phyloP scores from a whole-genome alignment of 2,888 invertebrate species.

The Tubulanus polymorphus region DNA sequence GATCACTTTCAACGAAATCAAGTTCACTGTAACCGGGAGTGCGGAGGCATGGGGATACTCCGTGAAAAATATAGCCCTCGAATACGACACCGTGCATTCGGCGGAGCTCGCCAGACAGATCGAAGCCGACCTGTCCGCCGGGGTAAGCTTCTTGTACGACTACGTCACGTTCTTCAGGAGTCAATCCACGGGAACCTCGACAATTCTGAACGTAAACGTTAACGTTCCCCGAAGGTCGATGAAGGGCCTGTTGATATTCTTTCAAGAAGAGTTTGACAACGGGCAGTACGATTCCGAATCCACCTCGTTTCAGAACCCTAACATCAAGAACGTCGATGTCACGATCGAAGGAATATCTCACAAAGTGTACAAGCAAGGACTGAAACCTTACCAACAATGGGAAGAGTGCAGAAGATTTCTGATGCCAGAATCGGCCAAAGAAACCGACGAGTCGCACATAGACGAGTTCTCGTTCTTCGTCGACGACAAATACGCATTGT shows the following conservation, averaged over 20 bases:
- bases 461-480: conserved; percentile 15
- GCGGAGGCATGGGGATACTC: conserved; percentile 7
- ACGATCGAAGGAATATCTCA: conserved; percentile 10
- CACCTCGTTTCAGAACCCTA: conserved; percentile 10
- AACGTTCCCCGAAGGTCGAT: conserved; percentile 5
- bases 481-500: conserved; percentile 13
- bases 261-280: conserved; percentile 3
- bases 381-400: conserved; percentile 22
- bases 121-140: not conserved
- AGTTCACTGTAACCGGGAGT: not conserved
- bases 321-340: conserved; percentile 6
- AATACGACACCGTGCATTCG: conserved; percentile 7
- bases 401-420: conserved; percentile 20
- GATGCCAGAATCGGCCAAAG: conserved; percentile 6
- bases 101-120: conserved; percentile 8
- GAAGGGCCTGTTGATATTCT: conserved; percentile 10
- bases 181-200: not conserved
- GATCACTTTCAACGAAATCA: conserved; percentile 7
- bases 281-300: conserved; percentile 1
- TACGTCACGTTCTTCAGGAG: not conserved
- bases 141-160: not conserved
- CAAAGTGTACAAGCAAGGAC: conserved; percentile 20
- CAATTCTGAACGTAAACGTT: not conserved
- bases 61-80: conserved; percentile 6
- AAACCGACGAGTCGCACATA: conserved; percentile 11